phyloP scores from a whole-genome alignment of 2,113 vertebrate species.

The Paracanthobrama guichenoti region DNA sequence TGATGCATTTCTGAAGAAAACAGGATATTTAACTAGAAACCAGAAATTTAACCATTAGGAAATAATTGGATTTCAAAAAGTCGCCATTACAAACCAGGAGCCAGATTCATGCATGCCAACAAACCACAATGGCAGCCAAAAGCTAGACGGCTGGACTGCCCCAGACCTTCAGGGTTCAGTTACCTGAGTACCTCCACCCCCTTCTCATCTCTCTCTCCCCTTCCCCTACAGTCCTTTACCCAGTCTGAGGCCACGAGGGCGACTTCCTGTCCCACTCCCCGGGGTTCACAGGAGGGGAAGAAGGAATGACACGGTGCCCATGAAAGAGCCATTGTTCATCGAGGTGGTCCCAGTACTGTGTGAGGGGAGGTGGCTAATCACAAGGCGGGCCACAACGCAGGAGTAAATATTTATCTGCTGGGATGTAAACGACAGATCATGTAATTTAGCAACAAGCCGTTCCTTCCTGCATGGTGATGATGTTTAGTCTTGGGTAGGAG shows the following conservation, averaged over 20 bases:
- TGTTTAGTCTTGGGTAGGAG: slow-evolving; percentile 56
- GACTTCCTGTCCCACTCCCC: slow-evolving; percentile 51
- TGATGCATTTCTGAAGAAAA: background rate
- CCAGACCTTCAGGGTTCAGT: slow-evolving; percentile 63
- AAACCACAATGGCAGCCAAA: slow-evolving; percentile 51
- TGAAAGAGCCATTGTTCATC: slow-evolving; percentile 79
- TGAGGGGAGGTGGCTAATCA: slow-evolving; percentile 55
- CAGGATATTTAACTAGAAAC: background rate
- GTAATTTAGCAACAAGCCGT: slow-evolving; percentile 56
- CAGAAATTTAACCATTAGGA: too few species aligned
- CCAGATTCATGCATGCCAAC: background rate
- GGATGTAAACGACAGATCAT: slow-evolving; percentile 55
- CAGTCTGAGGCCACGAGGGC: slow-evolving; percentile 37
- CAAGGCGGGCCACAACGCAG: slow-evolving; percentile 47
- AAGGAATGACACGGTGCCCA: slow-evolving; percentile 60
- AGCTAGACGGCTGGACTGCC: slow-evolving; percentile 62
- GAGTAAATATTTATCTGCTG: slow-evolving; percentile 60
- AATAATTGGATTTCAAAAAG: background rate
- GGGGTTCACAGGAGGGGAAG: slow-evolving; percentile 9
- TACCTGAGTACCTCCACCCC: slow-evolving; percentile 59
- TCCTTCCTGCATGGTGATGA: slow-evolving; percentile 58
- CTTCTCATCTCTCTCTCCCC: background rate
- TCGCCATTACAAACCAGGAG: background rate
- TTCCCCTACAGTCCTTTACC: slow-evolving; percentile 23
- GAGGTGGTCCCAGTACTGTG: slow-evolving; percentile 72